Base-by-base conservation (phyloP, 92 coral and sea anemone species). In the Heliopora coerulea region DNA sequence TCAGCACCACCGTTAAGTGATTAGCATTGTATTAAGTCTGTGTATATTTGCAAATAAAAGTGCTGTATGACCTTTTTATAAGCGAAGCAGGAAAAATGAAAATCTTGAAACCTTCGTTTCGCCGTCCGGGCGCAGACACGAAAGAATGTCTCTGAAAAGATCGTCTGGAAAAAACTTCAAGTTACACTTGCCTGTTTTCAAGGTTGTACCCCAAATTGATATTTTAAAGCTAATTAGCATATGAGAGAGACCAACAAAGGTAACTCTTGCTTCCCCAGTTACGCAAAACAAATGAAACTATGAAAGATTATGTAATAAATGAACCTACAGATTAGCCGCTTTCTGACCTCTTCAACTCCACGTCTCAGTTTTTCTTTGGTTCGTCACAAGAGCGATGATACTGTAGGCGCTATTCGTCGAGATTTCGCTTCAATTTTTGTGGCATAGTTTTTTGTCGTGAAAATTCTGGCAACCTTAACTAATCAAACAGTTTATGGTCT, bases 41-140 rank as follows among this genome's bases (percentile, higher is more conserved):
- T 70, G 62, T 70, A 37, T 31, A 70, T 70, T 52, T 52, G 27
- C 77, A 70, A 52, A 70, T 70, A 70, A 70, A 70, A 29, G 77
- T n/a, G 52, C 13, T 21, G n/a, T 48, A 44, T 29, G 44, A 54
- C 24, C 40, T 32, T 68, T 50, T 68, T 25, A n/a, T n/a, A 19
- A 29, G 30, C 31, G n/a, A 32, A 57, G 19, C 31, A 8, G 29
- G 48, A 27, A 50, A 68, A 48, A 50, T 31, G 15, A 26, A 70
- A 33, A 25, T 35, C 25, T 19, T 32, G 8, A 18, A 15, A 13
- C 62, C 29, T 20, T 70, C 54, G 77, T 67, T 67, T 26, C 40
- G 12, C 23, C 24, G n/a, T 18, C 46, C 0, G 33, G 20, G 26
- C 44, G 40, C 24, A 17, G 29, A 26, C 74, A 25, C 58, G 24